Base-by-base conservation (phyloP, 1,140 invertebrate species). In the Cydia strobilella region DNA sequence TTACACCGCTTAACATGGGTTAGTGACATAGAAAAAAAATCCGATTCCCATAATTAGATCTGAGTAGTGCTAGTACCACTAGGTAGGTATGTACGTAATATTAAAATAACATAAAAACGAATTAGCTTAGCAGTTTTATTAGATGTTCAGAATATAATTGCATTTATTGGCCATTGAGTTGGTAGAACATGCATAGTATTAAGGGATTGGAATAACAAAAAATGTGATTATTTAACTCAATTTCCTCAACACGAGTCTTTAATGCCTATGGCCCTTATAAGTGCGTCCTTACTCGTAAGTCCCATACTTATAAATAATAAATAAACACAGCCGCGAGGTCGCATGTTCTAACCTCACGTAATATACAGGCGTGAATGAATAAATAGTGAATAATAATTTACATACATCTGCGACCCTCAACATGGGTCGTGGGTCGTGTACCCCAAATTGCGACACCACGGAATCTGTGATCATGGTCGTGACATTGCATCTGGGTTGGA, bases 361-460 rank as follows among this genome's bases (percentile, higher is more conserved):
- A 72, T 51, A 51, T 48, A 25, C 42, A 18, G 39, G 45, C 71
- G 39, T 51, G 25, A 72, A 48, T 72, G 35, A 72, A 72, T 72
- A 72, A 51, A 72, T 72, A 51, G 45, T 72, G 71, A 25, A 45
- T 45, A 72, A 72, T 72, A 72, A 72, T 72, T 72, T 51, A 72
- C 65, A 69, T 35, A 42, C 27, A 69, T 69, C n/a, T 77, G 78
- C 77, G 89, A 83, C 85, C 84, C 84, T 87, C 83, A 72, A 10
- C 72, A 48, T 51, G 78, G 85, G 86, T 85, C 85, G 81, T 48
- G 78, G 84, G 86, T 86, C 85, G 81, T 84, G 81, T 84, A 83
- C 81, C 80, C 79, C 54, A 23, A 59, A 59, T 59, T 59, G 54
- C 54, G 20, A 59, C 54, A 59, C 54, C 54, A 23, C 54, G 54